Percentiles rank a stretch among this genome's conserved stretches.
Conservation (phyloP, 1,140 invertebrate genomes). For the Pachypsylla venusta region DNA sequence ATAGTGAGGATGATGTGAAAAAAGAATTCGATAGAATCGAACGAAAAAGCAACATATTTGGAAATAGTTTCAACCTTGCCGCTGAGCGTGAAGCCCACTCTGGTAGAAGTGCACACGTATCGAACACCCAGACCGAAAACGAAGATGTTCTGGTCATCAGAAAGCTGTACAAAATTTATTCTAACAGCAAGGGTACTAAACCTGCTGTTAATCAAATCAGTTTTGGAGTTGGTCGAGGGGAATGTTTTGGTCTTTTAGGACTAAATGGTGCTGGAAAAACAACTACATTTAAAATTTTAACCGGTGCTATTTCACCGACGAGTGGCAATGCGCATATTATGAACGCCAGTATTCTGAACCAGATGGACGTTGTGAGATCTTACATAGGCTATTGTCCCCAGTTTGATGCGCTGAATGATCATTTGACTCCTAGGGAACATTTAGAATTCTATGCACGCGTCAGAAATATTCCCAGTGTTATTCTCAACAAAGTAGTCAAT, state of each 20-base stretch:
- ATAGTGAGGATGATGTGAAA: not conserved
- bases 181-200: conserved; percentile 17
- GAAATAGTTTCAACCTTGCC: too few species aligned
- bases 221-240: conserved; percentile 47
- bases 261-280: conserved; percentile 82
- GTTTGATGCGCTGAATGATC: conserved; percentile 39
- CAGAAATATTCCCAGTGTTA: not conserved
- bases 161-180: conserved; percentile 19
- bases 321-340: conserved; percentile 21
- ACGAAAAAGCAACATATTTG: too few species aligned
- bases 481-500: not conserved
- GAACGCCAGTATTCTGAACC: not conserved
- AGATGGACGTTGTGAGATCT: conserved; percentile 10
- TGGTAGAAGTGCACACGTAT: too few species aligned
- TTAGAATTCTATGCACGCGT: not conserved
- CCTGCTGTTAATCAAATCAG: conserved; percentile 51
- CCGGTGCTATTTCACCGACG: conserved; percentile 21
- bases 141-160: conserved; percentile 2
- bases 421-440: not conserved
- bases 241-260: conserved; percentile 73
- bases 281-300: conserved; percentile 54
- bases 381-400: conserved; percentile 28
- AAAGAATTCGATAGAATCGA: not conserved
- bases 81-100: too few species aligned
- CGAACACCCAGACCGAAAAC: not conserved